A percentile compares a stretch with the other conserved stretches of the same genome.
These are phyloP conservation scores for Heliconius erato DNA, from an alignment of 2,888 invertebrate genomes.

Conservation along the genomic window DNA sequence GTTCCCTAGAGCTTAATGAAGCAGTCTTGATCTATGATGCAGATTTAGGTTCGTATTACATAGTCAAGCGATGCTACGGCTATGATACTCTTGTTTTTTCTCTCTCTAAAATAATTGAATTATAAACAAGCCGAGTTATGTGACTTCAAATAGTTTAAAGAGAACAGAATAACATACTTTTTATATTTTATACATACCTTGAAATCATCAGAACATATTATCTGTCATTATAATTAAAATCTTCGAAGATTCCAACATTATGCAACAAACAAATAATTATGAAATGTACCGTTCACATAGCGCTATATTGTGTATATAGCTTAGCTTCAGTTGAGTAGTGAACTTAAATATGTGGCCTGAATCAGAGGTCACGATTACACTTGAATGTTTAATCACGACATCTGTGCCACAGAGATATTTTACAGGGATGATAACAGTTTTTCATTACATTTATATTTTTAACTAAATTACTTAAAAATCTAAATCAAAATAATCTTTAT, in stretches of 20 bases:
- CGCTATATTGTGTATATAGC: background rate
- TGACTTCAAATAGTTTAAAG: too few species aligned
- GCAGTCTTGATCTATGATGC: conserved; percentile 33
- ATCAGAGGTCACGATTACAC: conserved; percentile 40
- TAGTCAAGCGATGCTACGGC: background rate
- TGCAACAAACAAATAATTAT: background rate
- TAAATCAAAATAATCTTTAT: background rate
- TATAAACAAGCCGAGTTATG: too few species aligned
- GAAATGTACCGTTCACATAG: background rate
- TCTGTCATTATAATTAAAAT: too few species aligned
- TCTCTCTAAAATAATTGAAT: background rate
- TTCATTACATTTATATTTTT: conserved; percentile 5
- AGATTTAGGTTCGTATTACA: conserved; percentile 30
- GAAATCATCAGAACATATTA: too few species aligned
- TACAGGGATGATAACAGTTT: conserved; percentile 18
- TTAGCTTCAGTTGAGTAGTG: conserved; percentile 15
- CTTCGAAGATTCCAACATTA: too few species aligned
- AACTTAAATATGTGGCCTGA: conserved; percentile 34
- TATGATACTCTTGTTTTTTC: background rate
- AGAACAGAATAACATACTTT: too few species aligned
- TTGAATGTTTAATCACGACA: conserved; percentile 42
- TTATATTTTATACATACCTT: too few species aligned
- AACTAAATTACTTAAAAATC: background rate
- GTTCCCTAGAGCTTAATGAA: conserved; percentile 41
- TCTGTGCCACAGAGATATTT: conserved; percentile 32